Evolutionary conservation across 92 coral and sea anemone species (phyloP).

Genomic region (Nematostella vectensis): DNA sequence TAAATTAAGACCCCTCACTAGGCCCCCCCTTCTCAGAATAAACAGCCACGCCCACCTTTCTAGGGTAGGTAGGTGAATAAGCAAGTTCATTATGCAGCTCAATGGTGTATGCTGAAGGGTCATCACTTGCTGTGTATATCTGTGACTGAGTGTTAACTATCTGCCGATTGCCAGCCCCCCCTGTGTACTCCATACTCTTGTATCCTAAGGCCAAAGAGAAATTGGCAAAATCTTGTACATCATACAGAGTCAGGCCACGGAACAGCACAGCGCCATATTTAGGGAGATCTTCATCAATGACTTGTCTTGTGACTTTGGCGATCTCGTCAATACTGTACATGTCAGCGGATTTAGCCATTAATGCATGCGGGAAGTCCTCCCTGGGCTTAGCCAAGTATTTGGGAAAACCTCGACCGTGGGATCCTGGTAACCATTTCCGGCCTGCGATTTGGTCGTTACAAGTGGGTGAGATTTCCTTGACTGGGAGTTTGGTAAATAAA

Average conservation of each 20-base stretch:
- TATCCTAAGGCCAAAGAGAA: slow-evolving; percentile 55
- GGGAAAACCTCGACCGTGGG: slow-evolving; percentile 59
- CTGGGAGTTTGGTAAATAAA: slow-evolving; percentile 26
- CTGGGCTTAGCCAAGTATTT: slow-evolving; percentile 49
- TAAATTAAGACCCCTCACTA: too few relatives aligned
- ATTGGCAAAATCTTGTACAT: slow-evolving; percentile 44
- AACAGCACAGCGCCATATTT: slow-evolving; percentile 61
- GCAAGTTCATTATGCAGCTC: slow-evolving; percentile 89
- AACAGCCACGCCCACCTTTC: too few relatives aligned
- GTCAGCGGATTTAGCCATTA: slow-evolving; percentile 36
- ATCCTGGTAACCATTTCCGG: slow-evolving; percentile 68
- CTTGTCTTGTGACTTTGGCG: slow-evolving; percentile 15
- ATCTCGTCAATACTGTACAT: slow-evolving; percentile 13
- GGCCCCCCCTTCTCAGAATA: too few relatives aligned
- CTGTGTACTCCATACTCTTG: slow-evolving; percentile 63
- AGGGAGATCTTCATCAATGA: slow-evolving; percentile 30
- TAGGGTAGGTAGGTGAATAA: slow-evolving; percentile 66
- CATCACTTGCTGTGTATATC: slow-evolving; percentile 76
- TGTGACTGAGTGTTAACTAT: slow-evolving; percentile 41
- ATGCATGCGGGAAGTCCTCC: slow-evolving; percentile 56
- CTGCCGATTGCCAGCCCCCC: slow-evolving; percentile 70
- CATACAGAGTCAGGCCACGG: slow-evolving; percentile 65
- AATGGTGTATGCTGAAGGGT: slow-evolving; percentile 65
- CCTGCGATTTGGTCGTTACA: slow-evolving; percentile 46
- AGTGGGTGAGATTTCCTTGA: slow-evolving; percentile 38